A percentile compares a stretch with the other conserved stretches of the same genome.
Evolutionary conservation across 2,113 vertebrate genomes (phyloP).

Genomic region (Orycteropus afer): DNA sequence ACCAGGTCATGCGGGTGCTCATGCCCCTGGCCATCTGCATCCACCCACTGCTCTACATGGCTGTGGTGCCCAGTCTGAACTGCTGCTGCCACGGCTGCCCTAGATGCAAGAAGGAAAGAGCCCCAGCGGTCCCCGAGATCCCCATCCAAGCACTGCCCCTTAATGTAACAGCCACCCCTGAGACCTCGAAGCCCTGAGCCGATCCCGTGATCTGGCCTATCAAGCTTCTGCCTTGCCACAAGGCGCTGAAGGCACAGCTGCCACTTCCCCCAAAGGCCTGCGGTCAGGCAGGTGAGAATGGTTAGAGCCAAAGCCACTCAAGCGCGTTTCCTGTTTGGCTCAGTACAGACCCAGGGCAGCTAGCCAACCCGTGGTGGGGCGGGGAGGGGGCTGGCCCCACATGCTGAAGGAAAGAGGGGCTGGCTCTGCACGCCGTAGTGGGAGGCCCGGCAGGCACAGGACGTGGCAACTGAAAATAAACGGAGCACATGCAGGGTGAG

Average conservation of each 20-base stretch:
- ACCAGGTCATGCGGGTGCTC: constrained; percentile 87
- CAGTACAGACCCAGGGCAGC: accelerated
- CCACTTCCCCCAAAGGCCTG: neutral
- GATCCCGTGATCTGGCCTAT: neutral
- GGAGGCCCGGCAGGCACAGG: neutral
- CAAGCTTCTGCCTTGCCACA: neutral
- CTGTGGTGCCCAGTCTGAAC: constrained; percentile 85
- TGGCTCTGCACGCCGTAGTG: neutral
- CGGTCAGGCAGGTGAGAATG: accelerated
- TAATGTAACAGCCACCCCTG: accelerated
- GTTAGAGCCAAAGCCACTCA: accelerated
- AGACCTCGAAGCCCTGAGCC: too few relatives aligned
- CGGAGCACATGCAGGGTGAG: neutral
- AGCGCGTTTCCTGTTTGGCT: neutral
- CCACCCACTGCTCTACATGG: constrained; percentile 90
- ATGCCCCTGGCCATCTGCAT: constrained; percentile 90
- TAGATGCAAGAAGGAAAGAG: accelerated
- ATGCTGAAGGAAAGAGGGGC: accelerated
- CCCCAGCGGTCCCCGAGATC: accelerated
- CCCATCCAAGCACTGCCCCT: neutral
- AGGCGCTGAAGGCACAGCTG: neutral
- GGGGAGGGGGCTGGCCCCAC: neutral
- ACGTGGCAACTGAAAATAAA: neutral
- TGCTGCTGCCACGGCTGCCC: constrained; percentile 54
- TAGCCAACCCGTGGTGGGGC: accelerated